phyloP scores from a whole-genome alignment of 1,140 invertebrate genomes.

The Aricia agestis region DNA sequence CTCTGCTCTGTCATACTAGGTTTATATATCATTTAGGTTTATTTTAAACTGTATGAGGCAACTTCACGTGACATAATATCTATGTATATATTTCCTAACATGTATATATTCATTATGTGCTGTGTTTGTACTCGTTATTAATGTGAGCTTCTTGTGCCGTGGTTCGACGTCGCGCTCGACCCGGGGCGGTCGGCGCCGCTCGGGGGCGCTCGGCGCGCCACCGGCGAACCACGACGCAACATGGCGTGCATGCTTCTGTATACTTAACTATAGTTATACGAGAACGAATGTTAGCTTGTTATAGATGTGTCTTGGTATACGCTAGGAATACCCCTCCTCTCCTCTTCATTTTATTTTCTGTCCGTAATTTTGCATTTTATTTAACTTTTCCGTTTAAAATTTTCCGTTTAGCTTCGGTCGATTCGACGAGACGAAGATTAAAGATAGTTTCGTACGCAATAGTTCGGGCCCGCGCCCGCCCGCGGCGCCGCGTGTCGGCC shows the following conservation, averaged over 20 bases:
- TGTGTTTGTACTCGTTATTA: conserved; percentile 71
- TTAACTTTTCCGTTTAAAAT: not conserved
- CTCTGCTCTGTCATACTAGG: conserved; percentile 77
- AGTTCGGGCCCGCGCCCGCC: conserved; percentile 30
- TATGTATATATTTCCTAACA: conserved; percentile 74
- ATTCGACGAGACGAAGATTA: conserved; percentile 9
- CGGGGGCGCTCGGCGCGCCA: not conserved
- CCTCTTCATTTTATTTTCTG: conserved; percentile 52
- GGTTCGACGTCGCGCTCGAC: conserved; percentile 50
- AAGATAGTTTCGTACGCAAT: not conserved
- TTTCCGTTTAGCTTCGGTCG: conserved; percentile 1
- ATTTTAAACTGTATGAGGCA: conserved; percentile 72
- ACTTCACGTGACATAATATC: conserved; percentile 70
- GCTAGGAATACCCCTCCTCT: conserved; percentile 59
- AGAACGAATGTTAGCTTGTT: conserved; percentile 70
- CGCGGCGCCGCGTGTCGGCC: conserved; percentile 48
- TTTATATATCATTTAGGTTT: conserved; percentile 73
- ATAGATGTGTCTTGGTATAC: conserved; percentile 65
- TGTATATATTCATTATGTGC: conserved; percentile 76
- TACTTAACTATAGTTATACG: conserved; percentile 63
- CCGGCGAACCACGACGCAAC: conserved; percentile 70
- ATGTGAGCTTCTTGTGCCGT: conserved; percentile 75
- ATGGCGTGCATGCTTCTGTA: conserved; percentile 71
- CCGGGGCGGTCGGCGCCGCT: not conserved
- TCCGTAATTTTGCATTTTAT: conserved; percentile 41